Evolutionary conservation across 2,113 vertebrate species (phyloP).

Genomic region (Lophura nycthemera): DNA sequence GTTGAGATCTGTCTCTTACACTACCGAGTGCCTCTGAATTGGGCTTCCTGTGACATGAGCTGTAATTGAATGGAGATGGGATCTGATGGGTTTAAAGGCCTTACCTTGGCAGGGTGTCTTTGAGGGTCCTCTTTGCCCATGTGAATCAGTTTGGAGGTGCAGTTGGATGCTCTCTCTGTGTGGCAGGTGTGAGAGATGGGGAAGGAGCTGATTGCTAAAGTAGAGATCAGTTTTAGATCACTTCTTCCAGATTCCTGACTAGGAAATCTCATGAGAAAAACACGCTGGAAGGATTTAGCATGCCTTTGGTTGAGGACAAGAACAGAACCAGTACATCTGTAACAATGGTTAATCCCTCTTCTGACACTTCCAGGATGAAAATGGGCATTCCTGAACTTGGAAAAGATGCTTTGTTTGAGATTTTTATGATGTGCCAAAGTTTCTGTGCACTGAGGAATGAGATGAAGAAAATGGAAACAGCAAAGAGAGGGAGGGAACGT

Average conservation of each 20-base stretch:
- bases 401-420: background rate
- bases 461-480: background rate
- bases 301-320: background rate
- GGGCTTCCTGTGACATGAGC: background rate
- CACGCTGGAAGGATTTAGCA: background rate
- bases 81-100: background rate
- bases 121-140: fast-evolving
- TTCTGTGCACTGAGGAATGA: background rate
- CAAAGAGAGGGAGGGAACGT: background rate
- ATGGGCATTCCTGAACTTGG: background rate
- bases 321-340: background rate
- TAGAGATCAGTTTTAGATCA: background rate
- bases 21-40: background rate
- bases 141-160: background rate
- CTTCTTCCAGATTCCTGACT: background rate
- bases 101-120: background rate
- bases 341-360: background rate
- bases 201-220: background rate
- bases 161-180: background rate
- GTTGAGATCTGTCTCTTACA: background rate
- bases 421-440: background rate
- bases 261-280: background rate
- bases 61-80: background rate
- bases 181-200: background rate
- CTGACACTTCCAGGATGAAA: background rate